Percentiles rank a stretch among this genome's conserved stretches.
These are phyloP conservation scores for Hydrozoanthus tunicans DNA, from an alignment of 64 coral and sea anemone species.

Conservation along the genomic window DNA sequence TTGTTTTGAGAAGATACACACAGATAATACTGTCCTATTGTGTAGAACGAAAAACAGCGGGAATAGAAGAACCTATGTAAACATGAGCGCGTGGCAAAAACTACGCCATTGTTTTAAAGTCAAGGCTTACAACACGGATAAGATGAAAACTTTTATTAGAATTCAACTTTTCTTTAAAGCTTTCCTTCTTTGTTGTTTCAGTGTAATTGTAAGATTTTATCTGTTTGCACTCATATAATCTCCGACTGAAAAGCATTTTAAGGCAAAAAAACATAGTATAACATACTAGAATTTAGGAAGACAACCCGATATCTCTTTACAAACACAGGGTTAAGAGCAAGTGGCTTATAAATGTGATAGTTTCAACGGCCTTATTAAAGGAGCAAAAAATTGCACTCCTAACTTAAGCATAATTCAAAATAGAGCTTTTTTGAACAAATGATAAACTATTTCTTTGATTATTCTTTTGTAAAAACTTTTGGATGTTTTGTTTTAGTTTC, in stretches of 20 bases:
- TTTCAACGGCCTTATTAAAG: too few relatives aligned
- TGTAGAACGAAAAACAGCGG: conserved; percentile 36
- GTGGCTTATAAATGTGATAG: too few relatives aligned
- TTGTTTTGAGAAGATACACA: conserved; percentile 83
- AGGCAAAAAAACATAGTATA: too few relatives aligned
- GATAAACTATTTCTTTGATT: not conserved
- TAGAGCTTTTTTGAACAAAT: too few relatives aligned
- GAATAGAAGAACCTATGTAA: conserved; percentile 55
- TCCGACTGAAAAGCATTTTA: too few relatives aligned
- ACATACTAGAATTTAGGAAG: too few relatives aligned
- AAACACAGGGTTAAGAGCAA: too few relatives aligned
- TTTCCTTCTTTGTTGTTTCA: not conserved
- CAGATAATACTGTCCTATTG: conserved; percentile 64
- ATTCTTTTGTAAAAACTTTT: not conserved
- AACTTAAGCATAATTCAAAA: too few relatives aligned
- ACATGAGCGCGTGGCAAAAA: conserved; percentile 81
- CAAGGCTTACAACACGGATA: not conserved
- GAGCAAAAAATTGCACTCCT: too few relatives aligned
- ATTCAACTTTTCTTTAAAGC: not conserved
- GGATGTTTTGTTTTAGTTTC: not conserved
- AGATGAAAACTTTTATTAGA: conserved; percentile 30
- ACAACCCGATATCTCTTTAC: too few relatives aligned
- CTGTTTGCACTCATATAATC: not conserved
- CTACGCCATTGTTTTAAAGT: conserved; percentile 29
- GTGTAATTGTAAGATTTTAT: conserved; percentile 31